Base-by-base conservation (phyloP, 2,888 invertebrate genomes). In the Lasioglossum vierecki region DNA sequence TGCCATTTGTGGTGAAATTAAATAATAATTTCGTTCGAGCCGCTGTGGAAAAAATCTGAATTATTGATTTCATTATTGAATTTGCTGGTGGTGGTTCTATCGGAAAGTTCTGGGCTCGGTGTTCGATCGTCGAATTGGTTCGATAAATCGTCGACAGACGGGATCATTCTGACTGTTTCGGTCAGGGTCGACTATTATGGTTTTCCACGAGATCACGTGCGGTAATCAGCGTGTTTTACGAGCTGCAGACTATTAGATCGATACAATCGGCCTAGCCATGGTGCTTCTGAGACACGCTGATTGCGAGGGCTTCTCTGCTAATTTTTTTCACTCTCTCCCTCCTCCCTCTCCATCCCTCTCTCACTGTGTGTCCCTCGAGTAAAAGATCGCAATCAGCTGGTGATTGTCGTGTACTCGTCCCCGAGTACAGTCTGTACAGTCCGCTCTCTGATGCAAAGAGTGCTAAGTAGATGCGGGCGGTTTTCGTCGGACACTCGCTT, bases 381-480 rank as follows among this genome's bases (percentile, higher is more conserved):
- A 26, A 35, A 68, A 76, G 72, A 84, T 82, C 70, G 78, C 82
- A 88, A 88, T 88, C 88, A 88, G 82, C 63, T 74, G 76, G 66
- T 80, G 83, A 83, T 88, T 88, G 88, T 88, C 80, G 72, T 74
- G 44, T 71, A 53, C 41, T 80, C 53, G 73, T 81, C 60, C 26
- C 80, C 35, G 39, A 35, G 41, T 53, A 75, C 76, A 30, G 41
- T 60, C 53, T 72, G 66, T 35, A 35, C 60, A 63, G 30, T 15
- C 26, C 46, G 41, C 74, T 46, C 46, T 73, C 44, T 63, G 53
- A 26, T 63, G 76, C 53, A 39, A 79, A 76, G 44, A 70, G 78
- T 22, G 68, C 66, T 18, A 75, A 76, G 76, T 39, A 68, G 57
- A 73, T 15, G 49, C 71, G 26, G 71, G 15, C 77, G 49, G 18